These are phyloP conservation scores for Actinia equina DNA, from an alignment of 64 coral and sea anemone genomes.

Conservation along the genomic window DNA sequence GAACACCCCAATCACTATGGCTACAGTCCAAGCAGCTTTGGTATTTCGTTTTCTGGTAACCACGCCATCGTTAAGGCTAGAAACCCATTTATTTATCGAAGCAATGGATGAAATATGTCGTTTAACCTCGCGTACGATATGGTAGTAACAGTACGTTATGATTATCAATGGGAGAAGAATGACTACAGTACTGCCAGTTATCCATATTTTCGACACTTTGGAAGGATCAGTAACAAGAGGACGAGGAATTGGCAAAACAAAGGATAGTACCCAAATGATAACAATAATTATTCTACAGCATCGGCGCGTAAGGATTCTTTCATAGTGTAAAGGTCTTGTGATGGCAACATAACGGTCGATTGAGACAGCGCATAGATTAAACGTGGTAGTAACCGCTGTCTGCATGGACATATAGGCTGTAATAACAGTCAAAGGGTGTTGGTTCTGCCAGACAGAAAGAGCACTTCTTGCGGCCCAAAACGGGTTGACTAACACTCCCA, in stretches of 20 bases:
- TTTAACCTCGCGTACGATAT: constrained; percentile 33
- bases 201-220: constrained; percentile 18
- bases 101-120: constrained; percentile 33
- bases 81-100: background rate
- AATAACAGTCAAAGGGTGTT: constrained; percentile 26
- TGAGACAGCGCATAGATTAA: constrained; percentile 51
- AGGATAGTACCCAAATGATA: constrained; percentile 40
- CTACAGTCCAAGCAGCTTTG: constrained; percentile 19
- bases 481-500: constrained; percentile 38
- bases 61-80: background rate
- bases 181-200: constrained; percentile 13
- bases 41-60: background rate
- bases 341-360: constrained; percentile 57
- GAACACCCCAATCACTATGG: constrained; percentile 13
- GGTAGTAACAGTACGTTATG: constrained; percentile 37
- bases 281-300: background rate
- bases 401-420: constrained; percentile 51
- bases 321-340: constrained; percentile 28
- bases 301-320: constrained; percentile 9
- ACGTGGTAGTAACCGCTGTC: constrained; percentile 28
- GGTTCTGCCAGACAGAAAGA: background rate
- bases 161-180: constrained; percentile 23
- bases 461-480: constrained; percentile 14
- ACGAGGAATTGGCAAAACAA: constrained; percentile 8
- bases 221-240: background rate